These are phyloP conservation scores for Cebidichthys violaceus DNA, from an alignment of 2,113 vertebrate species.

Conservation along the genomic window DNA sequence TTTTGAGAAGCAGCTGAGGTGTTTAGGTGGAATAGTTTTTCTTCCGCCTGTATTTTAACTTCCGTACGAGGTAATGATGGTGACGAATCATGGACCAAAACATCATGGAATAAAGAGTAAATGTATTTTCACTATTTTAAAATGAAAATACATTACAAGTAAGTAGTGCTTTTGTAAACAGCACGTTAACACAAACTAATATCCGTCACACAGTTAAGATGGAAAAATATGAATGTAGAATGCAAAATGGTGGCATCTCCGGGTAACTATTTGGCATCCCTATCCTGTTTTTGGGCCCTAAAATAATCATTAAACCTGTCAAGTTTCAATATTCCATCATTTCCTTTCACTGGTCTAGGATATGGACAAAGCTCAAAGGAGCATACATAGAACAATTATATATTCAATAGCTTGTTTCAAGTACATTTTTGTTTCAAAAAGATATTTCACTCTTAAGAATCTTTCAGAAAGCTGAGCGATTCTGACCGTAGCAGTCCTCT, in stretches of 20 bases:
- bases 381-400: neutral
- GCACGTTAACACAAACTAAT: too few species aligned
- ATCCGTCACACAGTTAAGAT: too few species aligned
- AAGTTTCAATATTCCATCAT: neutral
- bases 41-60: neutral
- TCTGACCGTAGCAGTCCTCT: neutral
- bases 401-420: neutral
- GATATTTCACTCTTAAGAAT: neutral
- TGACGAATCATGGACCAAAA: neutral
- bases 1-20: neutral
- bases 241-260: neutral
- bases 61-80: neutral
- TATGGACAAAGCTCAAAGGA: neutral
- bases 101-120: neutral
- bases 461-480: neutral
- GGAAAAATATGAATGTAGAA: too few species aligned
- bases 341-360: neutral
- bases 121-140: too few species aligned
- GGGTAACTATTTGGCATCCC: neutral
- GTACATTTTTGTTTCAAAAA: neutral
- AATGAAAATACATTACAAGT: too few species aligned
- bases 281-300: neutral
- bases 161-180: too few species aligned
- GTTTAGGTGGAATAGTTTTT: slow-evolving; percentile 32
- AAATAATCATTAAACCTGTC: neutral